Base-by-base conservation (phyloP, 2,888 invertebrate species). In the Drosophila niveifrons region DNA sequence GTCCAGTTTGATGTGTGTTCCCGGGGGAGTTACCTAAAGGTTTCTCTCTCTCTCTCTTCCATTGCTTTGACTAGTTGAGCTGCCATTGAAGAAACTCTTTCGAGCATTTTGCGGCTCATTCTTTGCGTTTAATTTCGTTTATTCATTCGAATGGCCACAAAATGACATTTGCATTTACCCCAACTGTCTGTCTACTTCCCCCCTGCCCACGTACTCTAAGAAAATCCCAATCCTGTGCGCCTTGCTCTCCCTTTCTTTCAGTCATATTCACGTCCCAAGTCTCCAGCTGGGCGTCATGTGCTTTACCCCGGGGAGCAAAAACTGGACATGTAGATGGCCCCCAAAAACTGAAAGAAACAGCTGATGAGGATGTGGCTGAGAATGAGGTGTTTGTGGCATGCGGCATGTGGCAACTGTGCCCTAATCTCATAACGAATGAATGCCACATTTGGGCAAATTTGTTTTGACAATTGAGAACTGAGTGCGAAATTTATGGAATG, bases 61-160 rank as follows among this genome's bases (percentile, higher is more conserved):
- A 48, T 23, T 34, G 57, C 36, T 41, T 55, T 51, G 28, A 18
- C 73, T 72, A 72, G 73, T 78, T 75, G 74, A 52, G 73, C 77
- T 80, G 68, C 67, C 74, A 75, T 83, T 72, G 67, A 78, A 23
- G 4, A 23, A 88, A 82, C 76, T 76, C 81, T 70, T 80, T 36
- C n/a, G 36, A n/a, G 36, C 3, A 11, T 4, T 48, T 62, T 71
- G 57, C 62, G 66, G 53, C 51, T 65, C 58, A 72, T 74, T 82
- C 79, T 80, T 82, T 74, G 74, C 81, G 77, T 90, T 91, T 90
- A 90, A 90, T 90, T 91, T 90, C 90, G 88, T 90, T 90, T 91
- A 90, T 91, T 91, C 90, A 90, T 89, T 88, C 88, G 88, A 90
- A 82, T 90, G 89, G 83, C 90, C 91, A 82, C 90, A 90, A 90